These are phyloP conservation scores for Zapornia atra DNA, from an alignment of 2,113 vertebrate species.

Conservation along the genomic window DNA sequence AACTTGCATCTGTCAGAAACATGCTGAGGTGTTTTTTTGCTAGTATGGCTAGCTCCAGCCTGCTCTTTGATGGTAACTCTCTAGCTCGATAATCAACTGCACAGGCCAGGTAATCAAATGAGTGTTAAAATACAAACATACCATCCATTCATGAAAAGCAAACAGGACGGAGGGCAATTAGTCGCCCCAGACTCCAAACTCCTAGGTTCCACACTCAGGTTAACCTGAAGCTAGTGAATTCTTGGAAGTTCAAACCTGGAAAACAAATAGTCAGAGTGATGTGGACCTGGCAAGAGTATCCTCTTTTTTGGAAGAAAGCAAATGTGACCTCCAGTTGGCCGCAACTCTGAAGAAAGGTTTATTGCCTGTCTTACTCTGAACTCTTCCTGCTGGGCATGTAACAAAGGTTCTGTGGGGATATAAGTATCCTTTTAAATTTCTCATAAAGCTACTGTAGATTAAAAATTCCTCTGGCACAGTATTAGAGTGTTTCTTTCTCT, in stretches of 20 bases:
- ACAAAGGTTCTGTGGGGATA: not conserved
- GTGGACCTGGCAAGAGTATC: not conserved
- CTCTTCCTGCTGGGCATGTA: not conserved
- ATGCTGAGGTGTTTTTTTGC: not conserved
- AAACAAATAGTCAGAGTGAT: not conserved
- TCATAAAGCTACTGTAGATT: not conserved
- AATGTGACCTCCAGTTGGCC: not conserved
- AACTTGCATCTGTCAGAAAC: not conserved
- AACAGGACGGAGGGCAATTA: not conserved
- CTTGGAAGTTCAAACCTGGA: not conserved
- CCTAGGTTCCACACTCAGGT: not conserved
- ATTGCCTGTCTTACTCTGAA: not conserved
- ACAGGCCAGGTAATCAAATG: not conserved
- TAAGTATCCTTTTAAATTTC: not conserved
- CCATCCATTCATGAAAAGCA: not conserved
- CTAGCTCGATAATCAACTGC: not conserved
- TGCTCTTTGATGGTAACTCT: not conserved
- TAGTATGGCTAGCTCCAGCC: not conserved
- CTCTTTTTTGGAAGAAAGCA: not conserved
- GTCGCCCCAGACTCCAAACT: not conserved
- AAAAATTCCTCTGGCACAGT: not conserved
- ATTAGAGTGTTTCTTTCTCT: not conserved
- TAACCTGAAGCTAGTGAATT: not conserved
- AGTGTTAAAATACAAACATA: not conserved
- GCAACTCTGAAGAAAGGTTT: not conserved